Evolutionary conservation across 2,113 vertebrate species (phyloP).

Genomic region (Poeciliopsis prolifica): DNA sequence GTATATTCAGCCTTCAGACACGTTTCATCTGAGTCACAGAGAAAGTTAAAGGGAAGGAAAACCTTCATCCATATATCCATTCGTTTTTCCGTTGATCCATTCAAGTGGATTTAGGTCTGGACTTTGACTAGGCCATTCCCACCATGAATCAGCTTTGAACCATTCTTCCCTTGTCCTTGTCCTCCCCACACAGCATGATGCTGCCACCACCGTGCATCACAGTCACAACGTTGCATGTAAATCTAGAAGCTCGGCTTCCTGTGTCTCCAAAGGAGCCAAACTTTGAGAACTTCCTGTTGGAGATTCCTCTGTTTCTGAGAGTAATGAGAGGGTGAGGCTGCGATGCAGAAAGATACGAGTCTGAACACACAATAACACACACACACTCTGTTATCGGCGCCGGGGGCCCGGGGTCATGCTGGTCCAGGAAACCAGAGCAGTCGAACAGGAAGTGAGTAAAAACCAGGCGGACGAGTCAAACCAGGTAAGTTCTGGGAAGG

Average conservation of each 20-base stretch:
- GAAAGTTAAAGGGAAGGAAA: no score
- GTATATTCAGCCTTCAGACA: background rate
- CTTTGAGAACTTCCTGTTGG: background rate
- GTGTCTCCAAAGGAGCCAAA: background rate
- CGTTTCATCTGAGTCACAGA: no score
- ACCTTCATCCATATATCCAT: no score
- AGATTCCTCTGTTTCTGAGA: slow-evolving; percentile 13
- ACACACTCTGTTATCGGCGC: slow-evolving; percentile 27
- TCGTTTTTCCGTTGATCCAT: no score
- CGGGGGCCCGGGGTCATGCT: slow-evolving; percentile 24
- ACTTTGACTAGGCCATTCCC: background rate
- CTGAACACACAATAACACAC: background rate
- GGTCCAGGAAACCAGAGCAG: slow-evolving; percentile 8
- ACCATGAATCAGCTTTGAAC: background rate
- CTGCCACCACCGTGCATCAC: background rate
- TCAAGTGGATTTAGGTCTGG: background rate
- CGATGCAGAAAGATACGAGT: slow-evolving; percentile 6
- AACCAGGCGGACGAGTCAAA: background rate
- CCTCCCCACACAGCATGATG: background rate
- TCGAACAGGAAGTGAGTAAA: slow-evolving; percentile 34
- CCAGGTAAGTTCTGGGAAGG: slow-evolving; percentile 4
- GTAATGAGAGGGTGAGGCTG: slow-evolving; percentile 48
- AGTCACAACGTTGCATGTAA: no score
- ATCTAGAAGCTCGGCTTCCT: no score
- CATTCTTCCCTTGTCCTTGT: background rate